Conservation (phyloP, 1,140 invertebrate genomes). For the Anthonomus grandis region DNA sequence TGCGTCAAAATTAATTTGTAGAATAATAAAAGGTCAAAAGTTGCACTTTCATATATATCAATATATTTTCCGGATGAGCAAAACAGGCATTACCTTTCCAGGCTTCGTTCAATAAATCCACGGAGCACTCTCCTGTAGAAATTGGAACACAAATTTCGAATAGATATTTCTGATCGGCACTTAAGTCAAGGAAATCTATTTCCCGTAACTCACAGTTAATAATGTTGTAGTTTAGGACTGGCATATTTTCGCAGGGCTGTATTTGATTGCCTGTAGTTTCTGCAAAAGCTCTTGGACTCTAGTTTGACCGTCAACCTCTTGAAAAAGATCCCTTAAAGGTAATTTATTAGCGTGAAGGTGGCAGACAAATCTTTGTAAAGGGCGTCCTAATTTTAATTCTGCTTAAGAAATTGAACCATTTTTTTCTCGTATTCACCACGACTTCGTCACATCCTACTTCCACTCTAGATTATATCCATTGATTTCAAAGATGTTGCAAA, state of each 20-base stretch:
- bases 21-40: too few relatives aligned
- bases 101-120: not conserved
- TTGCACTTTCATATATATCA: not conserved
- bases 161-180: slow-evolving; percentile 2
- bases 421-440: too few relatives aligned
- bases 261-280: too few relatives aligned
- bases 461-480: too few relatives aligned
- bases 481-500: too few relatives aligned
- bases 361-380: too few relatives aligned
- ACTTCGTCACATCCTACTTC: too few relatives aligned
- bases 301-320: not conserved
- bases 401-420: too few relatives aligned
- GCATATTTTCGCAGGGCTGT: slow-evolving; percentile 3
- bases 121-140: not conserved
- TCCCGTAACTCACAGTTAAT: not conserved
- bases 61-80: slow-evolving; percentile 6
- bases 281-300: not conserved
- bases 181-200: slow-evolving; percentile 1
- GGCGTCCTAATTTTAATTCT: too few relatives aligned
- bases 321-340: not conserved
- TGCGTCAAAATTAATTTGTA: too few relatives aligned
- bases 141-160: not conserved
- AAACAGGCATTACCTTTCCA: not conserved
- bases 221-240: not conserved
- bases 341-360: not conserved